phyloP scores from a whole-genome alignment of 2,888 invertebrate genomes.

The Ceraclea dissimilis region DNA sequence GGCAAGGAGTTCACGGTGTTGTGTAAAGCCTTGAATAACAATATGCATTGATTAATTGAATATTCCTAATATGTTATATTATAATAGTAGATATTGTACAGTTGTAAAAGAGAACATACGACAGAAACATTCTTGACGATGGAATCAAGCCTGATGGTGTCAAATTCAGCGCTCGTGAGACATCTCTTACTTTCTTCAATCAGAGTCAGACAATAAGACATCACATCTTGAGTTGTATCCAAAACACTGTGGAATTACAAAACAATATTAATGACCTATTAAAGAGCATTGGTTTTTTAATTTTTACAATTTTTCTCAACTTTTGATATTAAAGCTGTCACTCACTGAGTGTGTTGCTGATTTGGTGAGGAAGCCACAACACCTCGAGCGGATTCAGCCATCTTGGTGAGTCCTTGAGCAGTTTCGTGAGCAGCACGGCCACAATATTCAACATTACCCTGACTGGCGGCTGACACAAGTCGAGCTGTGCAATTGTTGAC shows the following conservation, averaged over 20 bases:
- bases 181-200: conserved; percentile 78
- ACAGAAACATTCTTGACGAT: conserved; percentile 66
- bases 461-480: conserved; percentile 76
- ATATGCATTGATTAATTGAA: neutral
- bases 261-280: conserved; percentile 3
- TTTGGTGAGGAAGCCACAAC: conserved; percentile 56
- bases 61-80: no score
- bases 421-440: conserved; percentile 77
- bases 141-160: conserved; percentile 59
- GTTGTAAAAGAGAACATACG: conserved; percentile 28
- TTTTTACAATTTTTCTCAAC: no score
- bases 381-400: conserved; percentile 68
- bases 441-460: conserved; percentile 72
- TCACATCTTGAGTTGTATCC: conserved; percentile 69
- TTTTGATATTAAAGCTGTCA: no score
- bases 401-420: conserved; percentile 65
- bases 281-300: neutral
- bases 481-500: conserved; percentile 81
- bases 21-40: conserved; percentile 44
- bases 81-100: no score
- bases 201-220: conserved; percentile 66
- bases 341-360: neutral
- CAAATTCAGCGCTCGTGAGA: conserved; percentile 55
- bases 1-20: conserved; percentile 76
- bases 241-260: conserved; percentile 44